Evolutionary conservation across 2,113 vertebrate species (phyloP).

Genomic region (Hipposideros armiger): DNA sequence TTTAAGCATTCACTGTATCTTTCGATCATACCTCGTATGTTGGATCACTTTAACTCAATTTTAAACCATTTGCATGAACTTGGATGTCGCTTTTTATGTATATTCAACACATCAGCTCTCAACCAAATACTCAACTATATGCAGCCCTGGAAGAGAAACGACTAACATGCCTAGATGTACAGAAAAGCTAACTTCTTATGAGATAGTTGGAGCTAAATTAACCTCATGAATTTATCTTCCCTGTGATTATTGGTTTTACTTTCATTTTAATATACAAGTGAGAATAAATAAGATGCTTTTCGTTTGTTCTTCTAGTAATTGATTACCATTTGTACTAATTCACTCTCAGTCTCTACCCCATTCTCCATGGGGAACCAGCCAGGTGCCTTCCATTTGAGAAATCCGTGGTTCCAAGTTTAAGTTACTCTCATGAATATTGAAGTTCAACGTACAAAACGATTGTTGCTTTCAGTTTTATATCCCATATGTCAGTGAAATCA

Average conservation of each 20-base stretch:
- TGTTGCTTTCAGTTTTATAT: too few species aligned
- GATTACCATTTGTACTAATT: conserved; percentile 16
- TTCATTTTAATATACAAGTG: conserved; percentile 53
- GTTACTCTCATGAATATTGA: not conserved
- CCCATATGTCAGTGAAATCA: too few species aligned
- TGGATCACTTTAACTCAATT: conserved; percentile 13
- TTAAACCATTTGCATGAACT: not conserved
- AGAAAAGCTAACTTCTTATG: not conserved
- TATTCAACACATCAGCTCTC: not conserved
- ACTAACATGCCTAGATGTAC: not conserved
- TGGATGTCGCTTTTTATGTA: conserved; percentile 5
- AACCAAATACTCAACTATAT: not conserved
- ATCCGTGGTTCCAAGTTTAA: conserved; percentile 1
- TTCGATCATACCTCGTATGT: not conserved
- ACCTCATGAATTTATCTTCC: not conserved
- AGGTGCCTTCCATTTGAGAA: conserved; percentile 41
- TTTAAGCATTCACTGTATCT: too few species aligned
- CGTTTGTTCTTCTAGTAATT: conserved; percentile 21
- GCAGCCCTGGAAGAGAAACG: not conserved
- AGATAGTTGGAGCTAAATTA: conserved; percentile 41
- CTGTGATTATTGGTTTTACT: not conserved
- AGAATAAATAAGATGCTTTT: not conserved
- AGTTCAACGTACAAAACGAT: not conserved
- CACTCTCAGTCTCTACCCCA: not conserved
- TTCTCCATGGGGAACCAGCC: not conserved